Base-by-base conservation (phyloP, 2,113 vertebrate species). In the Proteles cristata region DNA sequence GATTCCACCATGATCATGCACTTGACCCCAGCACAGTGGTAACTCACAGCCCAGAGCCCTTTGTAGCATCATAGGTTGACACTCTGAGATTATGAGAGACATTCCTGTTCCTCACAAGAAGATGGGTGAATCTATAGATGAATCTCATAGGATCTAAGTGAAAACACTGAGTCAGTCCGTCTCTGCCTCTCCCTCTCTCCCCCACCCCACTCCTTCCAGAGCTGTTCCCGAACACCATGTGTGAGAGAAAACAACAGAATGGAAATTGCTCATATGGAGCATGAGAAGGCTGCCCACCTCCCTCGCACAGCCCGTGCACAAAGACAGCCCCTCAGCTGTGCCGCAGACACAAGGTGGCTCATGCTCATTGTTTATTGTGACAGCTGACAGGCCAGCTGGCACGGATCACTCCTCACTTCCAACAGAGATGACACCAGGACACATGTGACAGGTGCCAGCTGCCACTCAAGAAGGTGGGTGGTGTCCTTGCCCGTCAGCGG, bases 381-480 rank as follows among this genome's bases (percentile, higher is more conserved):
- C 97, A 98, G 95, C 95, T 96, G 95, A 98, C 96, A 84, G 97
- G 93, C 96, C 97, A 98, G 95, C 97, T 98, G 97, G 98, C 97
- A 96, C 25, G 11, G 88, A 98, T 90, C 95, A 96, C 88, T 97
- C 96, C 96, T 98, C 69, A 79, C 65, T 95, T 96, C 90, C 94
- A 98, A 87, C 39, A 79, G 76, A 93, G 93, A 96, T 2, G 39
- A 83, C 80, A 94, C 92, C 76, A 96, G 87, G 96, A 97, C 97
- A 97, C 10, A 28, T 96, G 85, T 92, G 90, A 97, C 90, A 97
- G 97, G 95, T 15, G 8, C 95, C 80, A 96, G 90, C 87, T 97
- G 97, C 81, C 16, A 7, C 73, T 97, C 81, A 97, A 84, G 79
- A 81, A 94, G 53, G 88, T 61, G 45, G 94, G 88, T 3, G 7